phyloP scores from a whole-genome alignment of 2,113 vertebrate genomes.

The Tursiops truncatus region DNA sequence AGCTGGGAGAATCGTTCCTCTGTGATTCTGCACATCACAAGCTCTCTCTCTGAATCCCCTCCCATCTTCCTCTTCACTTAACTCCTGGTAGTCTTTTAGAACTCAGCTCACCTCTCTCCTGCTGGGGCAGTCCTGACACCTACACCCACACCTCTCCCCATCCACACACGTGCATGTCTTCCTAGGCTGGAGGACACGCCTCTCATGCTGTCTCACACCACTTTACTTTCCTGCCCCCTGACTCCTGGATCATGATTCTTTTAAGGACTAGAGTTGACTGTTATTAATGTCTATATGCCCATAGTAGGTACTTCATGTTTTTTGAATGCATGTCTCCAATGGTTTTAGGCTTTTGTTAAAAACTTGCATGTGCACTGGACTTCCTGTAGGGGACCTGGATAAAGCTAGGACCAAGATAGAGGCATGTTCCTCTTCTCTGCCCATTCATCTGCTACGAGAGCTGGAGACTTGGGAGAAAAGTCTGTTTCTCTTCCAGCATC shows the following conservation, averaged over 20 bases:
- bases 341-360: background rate
- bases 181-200: background rate
- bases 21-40: background rate
- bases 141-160: too few species aligned
- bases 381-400: background rate
- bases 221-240: background rate
- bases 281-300: background rate
- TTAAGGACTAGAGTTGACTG: background rate
- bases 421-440: background rate
- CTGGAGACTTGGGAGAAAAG: background rate
- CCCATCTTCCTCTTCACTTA: background rate
- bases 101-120: background rate
- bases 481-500: background rate
- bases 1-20: too few species aligned
- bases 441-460: background rate
- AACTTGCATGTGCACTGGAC: background rate
- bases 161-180: background rate
- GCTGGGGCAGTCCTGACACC: background rate
- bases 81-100: background rate
- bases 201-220: rapidly evolving
- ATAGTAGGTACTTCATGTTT: background rate
- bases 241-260: background rate
- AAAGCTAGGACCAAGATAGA: background rate
- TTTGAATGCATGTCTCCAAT: background rate
- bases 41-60: background rate